A percentile compares a stretch with the other conserved stretches of the same genome.
Evolutionary conservation across 2,888 invertebrate genomes (phyloP).

Genomic region (Chelonus formosanus): DNA sequence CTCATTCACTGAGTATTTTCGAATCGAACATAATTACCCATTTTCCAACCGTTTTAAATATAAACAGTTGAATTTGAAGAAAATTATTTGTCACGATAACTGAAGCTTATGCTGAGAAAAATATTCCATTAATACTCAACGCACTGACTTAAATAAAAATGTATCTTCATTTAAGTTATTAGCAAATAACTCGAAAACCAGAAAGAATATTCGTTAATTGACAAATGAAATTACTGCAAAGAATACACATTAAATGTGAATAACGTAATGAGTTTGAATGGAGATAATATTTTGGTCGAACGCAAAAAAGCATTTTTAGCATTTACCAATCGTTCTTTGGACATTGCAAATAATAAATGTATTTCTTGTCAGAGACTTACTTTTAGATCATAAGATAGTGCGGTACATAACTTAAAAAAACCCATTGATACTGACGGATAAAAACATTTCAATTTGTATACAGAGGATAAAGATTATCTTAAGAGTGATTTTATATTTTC

Average conservation of each 20-base stretch:
- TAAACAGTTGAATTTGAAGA: no score
- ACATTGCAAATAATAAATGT: constrained; percentile 1
- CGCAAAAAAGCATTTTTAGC: constrained; percentile 1
- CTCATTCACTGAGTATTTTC: constrained; percentile 28
- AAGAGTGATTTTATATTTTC: neutral
- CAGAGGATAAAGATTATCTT: neutral
- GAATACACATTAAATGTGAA: neutral
- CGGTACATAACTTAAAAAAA: neutral
- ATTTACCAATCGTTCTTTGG: constrained; percentile 5
- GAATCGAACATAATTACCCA: no score
- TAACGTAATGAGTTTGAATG: neutral
- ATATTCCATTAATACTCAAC: no score
- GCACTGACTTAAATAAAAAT: no score
- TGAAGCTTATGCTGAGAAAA: no score
- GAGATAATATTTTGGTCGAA: neutral
- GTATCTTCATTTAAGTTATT: no score
- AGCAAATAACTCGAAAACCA: no score
- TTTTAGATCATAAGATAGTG: neutral
- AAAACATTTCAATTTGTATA: neutral
- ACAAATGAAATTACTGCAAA: neutral
- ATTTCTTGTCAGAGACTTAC: constrained; percentile 10
- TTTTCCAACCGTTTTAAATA: no score
- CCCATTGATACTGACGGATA: neutral
- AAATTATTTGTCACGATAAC: no score
- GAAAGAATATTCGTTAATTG: no score